phyloP scores from a whole-genome alignment of 2,113 vertebrate species.

The Merops nubicus region DNA sequence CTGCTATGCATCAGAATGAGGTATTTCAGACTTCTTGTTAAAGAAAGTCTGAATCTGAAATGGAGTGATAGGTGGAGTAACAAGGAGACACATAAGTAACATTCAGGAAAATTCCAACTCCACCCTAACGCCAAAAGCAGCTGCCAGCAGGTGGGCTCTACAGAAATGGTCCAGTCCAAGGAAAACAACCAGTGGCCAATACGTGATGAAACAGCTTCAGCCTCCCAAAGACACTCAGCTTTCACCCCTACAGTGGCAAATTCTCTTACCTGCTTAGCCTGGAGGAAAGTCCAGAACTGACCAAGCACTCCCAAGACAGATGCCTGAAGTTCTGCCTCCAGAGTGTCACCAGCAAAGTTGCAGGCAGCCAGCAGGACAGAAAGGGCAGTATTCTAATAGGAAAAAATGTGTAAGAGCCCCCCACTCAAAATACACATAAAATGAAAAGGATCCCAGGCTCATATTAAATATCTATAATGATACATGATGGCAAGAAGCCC shows the following conservation, averaged over 20 bases:
- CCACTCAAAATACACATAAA: accelerated
- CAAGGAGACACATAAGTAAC: background rate
- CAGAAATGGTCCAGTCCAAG: background rate
- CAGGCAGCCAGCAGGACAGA: constrained; percentile 77
- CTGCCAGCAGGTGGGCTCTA: background rate
- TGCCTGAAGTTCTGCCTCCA: constrained; percentile 64
- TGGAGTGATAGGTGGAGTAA: background rate
- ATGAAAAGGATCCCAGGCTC: background rate
- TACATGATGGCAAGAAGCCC: background rate
- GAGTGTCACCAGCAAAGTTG: constrained; percentile 64
- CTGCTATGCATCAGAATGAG: background rate
- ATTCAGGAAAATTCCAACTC: background rate
- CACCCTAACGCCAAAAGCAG: background rate
- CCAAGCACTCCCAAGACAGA: constrained; percentile 67
- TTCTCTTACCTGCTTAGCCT: constrained; percentile 81
- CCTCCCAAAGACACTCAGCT: background rate
- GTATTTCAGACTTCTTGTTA: background rate
- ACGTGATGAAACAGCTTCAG: background rate
- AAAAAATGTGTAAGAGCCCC: background rate
- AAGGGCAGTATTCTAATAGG: constrained; percentile 81
- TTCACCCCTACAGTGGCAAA: background rate
- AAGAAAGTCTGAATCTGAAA: background rate
- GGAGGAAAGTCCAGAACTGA: constrained; percentile 83
- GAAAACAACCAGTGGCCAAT: background rate
- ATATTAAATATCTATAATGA: background rate